Conservation (phyloP, 1,140 invertebrate species). For the Camponotus floridanus region DNA sequence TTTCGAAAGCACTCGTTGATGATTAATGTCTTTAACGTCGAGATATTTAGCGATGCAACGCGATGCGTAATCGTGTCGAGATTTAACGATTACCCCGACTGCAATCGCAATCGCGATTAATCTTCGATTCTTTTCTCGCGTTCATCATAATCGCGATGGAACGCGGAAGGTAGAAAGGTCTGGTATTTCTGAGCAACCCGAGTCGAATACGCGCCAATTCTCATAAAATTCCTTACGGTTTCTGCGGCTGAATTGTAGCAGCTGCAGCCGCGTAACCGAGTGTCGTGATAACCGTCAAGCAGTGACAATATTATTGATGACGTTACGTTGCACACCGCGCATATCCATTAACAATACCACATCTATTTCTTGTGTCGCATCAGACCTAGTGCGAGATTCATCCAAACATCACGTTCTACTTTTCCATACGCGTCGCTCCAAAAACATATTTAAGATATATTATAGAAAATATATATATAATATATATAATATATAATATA, state of each 20-base stretch:
- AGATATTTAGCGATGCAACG: neutral
- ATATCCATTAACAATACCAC: slow-evolving; percentile 14
- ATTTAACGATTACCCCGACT: slow-evolving; percentile 15
- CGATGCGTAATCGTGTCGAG: neutral
- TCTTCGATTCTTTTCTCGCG: neutral
- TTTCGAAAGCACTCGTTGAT: neutral
- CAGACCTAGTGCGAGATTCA: neutral
- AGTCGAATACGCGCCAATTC: slow-evolving; percentile 73
- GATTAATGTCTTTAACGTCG: neutral
- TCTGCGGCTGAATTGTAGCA: slow-evolving; percentile 77
- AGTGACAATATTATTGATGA: slow-evolving; percentile 63
- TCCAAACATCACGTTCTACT: neutral
- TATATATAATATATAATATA: too few species aligned
- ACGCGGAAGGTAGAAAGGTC: slow-evolving; percentile 59
- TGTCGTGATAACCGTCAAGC: slow-evolving; percentile 58
- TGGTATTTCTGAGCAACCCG: slow-evolving; percentile 25
- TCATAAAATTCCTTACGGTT: slow-evolving; percentile 83
- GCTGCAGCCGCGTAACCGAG: slow-evolving; percentile 64
- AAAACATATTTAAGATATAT: neutral
- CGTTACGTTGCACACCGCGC: slow-evolving; percentile 7
- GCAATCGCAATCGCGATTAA: neutral
- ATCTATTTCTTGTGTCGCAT: neutral
- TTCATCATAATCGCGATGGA: slow-evolving; percentile 57
- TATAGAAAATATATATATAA: too few species aligned
- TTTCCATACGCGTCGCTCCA: neutral